Evolutionary conservation across 2,888 invertebrate genomes (phyloP), one percentile per base, ranked within the genome.

Genomic region (Himalopsyche kuldschensis): DNA sequence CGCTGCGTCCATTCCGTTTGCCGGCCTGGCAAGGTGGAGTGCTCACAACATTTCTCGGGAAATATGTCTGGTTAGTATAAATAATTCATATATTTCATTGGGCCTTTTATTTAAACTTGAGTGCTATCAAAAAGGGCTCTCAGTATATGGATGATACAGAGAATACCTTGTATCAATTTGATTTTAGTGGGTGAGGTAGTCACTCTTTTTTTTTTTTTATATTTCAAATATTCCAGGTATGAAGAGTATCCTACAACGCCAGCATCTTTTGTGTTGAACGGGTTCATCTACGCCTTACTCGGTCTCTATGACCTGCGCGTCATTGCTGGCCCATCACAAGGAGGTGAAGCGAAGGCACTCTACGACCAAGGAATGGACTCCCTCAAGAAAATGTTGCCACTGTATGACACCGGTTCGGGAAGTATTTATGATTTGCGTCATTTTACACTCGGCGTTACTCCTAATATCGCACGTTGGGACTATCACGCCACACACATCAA

Each of bases 401-500:
- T 99, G 5, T 99, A 95, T 89, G 99, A 99, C 90, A 98, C 97
- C 17, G 98, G 99, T 30, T 96, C 97, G 82, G 98, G 98, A 3
- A 97, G 98, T 30, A 95, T 97, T 86, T 99, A 99, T 89, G 99
- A 99, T 91, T 93, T 99, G 80, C 92, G 99, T 17, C 99, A 99
- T 90, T 95, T 98, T 88, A 97, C 97, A 0, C 90, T 98, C 47
- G 96, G 96, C 27, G 95, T 96, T 24, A 95, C 97, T 32, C 98
- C 98, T 0, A 99, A 99, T 90, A 92, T 99, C 85, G 99, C 99
- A 0, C 92, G 99, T 82, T 99, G 99, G 98, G 99, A 99, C 89
- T 99, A 99, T 90, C 99, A 99, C 90, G 97, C 98, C 0, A 98
- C 99, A 0, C 99, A 99, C 89, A 96, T 99, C 31, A 99, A 98